These are phyloP conservation scores for Odontocerum albicorne DNA, from an alignment of 2,888 invertebrate species.

Conservation along the genomic window DNA sequence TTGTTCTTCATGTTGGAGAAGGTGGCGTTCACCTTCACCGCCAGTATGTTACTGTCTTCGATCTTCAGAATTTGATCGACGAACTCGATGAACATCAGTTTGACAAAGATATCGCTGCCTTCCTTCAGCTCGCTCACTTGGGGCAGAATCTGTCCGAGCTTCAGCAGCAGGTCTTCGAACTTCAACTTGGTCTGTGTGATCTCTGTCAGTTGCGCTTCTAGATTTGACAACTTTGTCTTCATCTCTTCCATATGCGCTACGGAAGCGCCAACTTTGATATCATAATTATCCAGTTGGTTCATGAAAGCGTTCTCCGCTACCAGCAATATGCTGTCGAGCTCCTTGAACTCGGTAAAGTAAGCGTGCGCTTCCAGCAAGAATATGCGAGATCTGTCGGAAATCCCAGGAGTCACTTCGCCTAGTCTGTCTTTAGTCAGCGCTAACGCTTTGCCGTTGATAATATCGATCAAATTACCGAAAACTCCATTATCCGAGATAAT, in stretches of 20 bases:
- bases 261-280: background rate
- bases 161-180: background rate
- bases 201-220: background rate
- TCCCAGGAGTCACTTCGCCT: background rate
- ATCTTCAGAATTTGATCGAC: constrained; percentile 3
- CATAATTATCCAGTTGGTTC: no score
- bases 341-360: constrained; percentile 1
- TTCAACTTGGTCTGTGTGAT: background rate
- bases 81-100: constrained; percentile 1
- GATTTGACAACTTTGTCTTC: background rate
- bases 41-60: constrained; percentile 4
- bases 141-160: background rate
- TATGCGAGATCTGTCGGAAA: background rate
- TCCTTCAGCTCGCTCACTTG: background rate
- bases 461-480: no score
- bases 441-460: no score
- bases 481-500: no score
- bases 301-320: background rate
- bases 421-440: no score
- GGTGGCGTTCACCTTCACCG: background rate
- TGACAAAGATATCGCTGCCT: background rate
- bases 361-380: constrained; percentile 2
- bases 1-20: background rate
- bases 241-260: background rate
- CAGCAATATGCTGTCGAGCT: background rate